Percentiles rank a stretch among this genome's conserved stretches.
phyloP scores from a whole-genome alignment of 2,888 invertebrate genomes.

The Drosophila affinis region DNA sequence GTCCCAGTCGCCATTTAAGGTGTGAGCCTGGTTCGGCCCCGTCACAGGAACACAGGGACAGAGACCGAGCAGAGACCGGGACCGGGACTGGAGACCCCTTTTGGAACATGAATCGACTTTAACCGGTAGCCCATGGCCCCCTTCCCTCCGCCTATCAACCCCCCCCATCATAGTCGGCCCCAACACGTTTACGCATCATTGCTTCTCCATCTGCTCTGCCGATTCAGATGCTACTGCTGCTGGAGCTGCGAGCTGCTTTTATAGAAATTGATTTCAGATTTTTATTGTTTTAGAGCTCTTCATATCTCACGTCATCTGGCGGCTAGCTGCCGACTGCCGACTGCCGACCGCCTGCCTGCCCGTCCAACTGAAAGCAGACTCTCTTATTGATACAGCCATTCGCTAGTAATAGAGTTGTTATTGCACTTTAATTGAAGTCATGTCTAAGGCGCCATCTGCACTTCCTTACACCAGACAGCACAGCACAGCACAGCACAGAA shows the following conservation, averaged over 20 bases:
- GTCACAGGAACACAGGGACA: background rate
- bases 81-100: background rate
- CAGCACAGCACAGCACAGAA: too few species aligned
- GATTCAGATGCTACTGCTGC: background rate
- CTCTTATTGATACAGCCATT: slow-evolving; percentile 64
- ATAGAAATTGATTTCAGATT: slow-evolving; percentile 75
- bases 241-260: slow-evolving; percentile 34
- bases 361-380: slow-evolving; percentile 38
- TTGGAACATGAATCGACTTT: slow-evolving; percentile 34
- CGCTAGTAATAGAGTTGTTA: slow-evolving; percentile 78
- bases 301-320: slow-evolving; percentile 73
- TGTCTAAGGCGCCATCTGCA: slow-evolving; percentile 53
- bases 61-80: background rate
- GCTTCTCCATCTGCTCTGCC: slow-evolving; percentile 13
- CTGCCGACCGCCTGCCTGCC: background rate
- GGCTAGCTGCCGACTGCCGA: background rate
- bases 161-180: slow-evolving; percentile 43
- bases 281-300: slow-evolving; percentile 66
- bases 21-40: slow-evolving; percentile 59
- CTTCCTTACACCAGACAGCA: slow-evolving; percentile 23
- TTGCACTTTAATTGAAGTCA: slow-evolving; percentile 75
- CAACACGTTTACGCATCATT: slow-evolving; percentile 74
- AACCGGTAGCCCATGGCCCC: slow-evolving; percentile 42
- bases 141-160: slow-evolving; percentile 17
- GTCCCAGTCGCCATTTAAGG: slow-evolving; percentile 72